Base-by-base conservation (phyloP, 1,140 invertebrate genomes). In the Phymorhynchus buccinoides region DNA sequence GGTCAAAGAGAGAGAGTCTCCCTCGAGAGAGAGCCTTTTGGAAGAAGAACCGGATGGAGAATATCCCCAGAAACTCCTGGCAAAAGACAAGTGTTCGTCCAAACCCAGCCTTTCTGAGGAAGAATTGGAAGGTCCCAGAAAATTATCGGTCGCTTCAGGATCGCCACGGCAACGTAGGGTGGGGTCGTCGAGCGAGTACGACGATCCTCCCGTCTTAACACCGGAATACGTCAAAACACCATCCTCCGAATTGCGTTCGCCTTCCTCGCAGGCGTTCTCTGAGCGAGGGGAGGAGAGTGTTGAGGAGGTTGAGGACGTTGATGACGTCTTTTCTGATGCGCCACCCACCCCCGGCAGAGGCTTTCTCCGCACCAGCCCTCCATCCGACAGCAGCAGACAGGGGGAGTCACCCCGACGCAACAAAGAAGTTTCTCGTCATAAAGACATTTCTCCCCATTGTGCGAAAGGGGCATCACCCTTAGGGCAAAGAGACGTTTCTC, bases 221-320 rank as follows among this genome's bases (percentile, higher is more conserved):
- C 73, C 73, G 37, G 73, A 75, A 22, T 75, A 75, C 41, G n/a
- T 71, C 12, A 32, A 71, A 71, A 35, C 30, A 6, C 68, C 68
- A 9, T 71, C 68, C 7, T 71, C 68, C 32, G 73, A 16, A 3
- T 16, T 66, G 2, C 16, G 35, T 4, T 37, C 80, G 2, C 80
- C 80, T 0, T 81, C 80, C 37, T 56, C 80, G 2, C 52, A 32
- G 27, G 35, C 18, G 4, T 66, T 66, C 78, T 32, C 32, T 1
- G 48, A 56, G 14, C n/a, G 35, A 39, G 48, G 66, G 12, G 52
- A 81, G 35, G 52, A 62, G 32, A 30, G 66, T 1, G 35, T 35
- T 35, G 80, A 81, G 0, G 80, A 81, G 1, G 52, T 66, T 12
- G 52, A 81, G 18, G 80, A 81, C 48, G 37, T 81, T 62, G 80